Conservation (phyloP, 2,113 vertebrate species). For the Dascyllus trimaculatus region DNA sequence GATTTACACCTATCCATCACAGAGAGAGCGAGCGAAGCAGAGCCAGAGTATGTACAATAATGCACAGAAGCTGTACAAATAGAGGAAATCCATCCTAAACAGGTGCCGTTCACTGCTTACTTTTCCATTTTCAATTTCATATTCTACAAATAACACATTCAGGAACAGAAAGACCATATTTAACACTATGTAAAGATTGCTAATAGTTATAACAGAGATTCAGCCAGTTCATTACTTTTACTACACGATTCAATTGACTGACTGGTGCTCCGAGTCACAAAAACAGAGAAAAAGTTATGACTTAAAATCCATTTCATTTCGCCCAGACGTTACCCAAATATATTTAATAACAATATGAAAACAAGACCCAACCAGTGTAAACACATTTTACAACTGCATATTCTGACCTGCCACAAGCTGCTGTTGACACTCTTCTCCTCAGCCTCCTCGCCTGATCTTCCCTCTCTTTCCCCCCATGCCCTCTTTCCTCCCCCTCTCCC, state of each 20-base stretch:
- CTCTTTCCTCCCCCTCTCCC: slow-evolving; percentile 62
- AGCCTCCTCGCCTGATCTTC: slow-evolving; percentile 81
- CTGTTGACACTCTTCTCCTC: slow-evolving; percentile 76
- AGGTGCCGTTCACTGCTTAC: slow-evolving; percentile 4
- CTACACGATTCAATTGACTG: not conserved
- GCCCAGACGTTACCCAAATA: not conserved
- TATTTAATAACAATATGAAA: not conserved
- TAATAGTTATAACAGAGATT: not conserved
- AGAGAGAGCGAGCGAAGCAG: slow-evolving; percentile 40
- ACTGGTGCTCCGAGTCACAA: not conserved
- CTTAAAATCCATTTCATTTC: not conserved
- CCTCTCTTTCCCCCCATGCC: slow-evolving; percentile 14
- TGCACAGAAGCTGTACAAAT: slow-evolving; percentile 57
- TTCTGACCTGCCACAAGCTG: slow-evolving; percentile 82
- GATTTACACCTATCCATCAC: slow-evolving; percentile 99
- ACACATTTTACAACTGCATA: slow-evolving; percentile 17
- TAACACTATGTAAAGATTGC: not conserved
- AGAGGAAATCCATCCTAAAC: slow-evolving; percentile 35
- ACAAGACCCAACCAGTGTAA: not conserved
- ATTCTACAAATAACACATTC: slow-evolving; percentile 16
- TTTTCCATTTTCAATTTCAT: slow-evolving; percentile 21
- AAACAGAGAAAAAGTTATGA: not conserved
- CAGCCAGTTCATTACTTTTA: not conserved
- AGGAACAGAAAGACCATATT: not conserved
- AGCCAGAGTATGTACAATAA: slow-evolving; percentile 65